Conservation (phyloP, 2,113 vertebrate species). For the Abramis brama region DNA sequence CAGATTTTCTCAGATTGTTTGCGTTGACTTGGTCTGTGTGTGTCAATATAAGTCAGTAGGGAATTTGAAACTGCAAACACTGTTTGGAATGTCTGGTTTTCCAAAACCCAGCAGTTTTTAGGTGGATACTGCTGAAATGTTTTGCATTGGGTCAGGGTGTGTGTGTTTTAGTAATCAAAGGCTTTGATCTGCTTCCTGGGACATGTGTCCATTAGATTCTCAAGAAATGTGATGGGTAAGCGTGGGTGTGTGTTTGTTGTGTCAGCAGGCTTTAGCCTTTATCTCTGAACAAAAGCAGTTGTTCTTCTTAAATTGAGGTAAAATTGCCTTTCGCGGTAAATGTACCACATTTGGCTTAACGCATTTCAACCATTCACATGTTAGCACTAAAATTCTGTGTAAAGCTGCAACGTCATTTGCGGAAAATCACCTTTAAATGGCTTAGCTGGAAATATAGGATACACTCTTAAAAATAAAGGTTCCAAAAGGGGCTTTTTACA, state of each 20-base stretch:
- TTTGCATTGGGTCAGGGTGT: conserved; percentile 21
- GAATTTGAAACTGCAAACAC: not conserved
- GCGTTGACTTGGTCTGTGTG: not conserved
- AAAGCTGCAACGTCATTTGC: not conserved
- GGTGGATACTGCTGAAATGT: conserved; percentile 12
- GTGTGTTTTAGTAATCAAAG: conserved; percentile 38
- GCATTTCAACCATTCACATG: not conserved
- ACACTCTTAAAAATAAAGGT: no score
- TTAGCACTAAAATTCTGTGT: not conserved
- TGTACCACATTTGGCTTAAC: not conserved
- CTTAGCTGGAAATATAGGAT: not conserved
- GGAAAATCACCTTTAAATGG: not conserved
- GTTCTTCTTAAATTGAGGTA: not conserved
- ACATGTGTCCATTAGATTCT: not conserved
- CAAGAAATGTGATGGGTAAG: not conserved
- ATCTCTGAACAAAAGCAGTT: not conserved
- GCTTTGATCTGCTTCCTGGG: not conserved
- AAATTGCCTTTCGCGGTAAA: not conserved
- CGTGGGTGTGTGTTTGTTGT: not conserved
- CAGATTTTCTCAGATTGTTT: not conserved
- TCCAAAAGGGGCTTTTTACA: no score
- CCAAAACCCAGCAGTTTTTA: not conserved
- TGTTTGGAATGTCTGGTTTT: not conserved
- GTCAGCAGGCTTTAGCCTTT: not conserved
- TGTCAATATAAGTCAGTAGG: not conserved